These are phyloP conservation scores for Corythaixoides concolor DNA, from an alignment of 2,113 vertebrate genomes.

Conservation along the genomic window DNA sequence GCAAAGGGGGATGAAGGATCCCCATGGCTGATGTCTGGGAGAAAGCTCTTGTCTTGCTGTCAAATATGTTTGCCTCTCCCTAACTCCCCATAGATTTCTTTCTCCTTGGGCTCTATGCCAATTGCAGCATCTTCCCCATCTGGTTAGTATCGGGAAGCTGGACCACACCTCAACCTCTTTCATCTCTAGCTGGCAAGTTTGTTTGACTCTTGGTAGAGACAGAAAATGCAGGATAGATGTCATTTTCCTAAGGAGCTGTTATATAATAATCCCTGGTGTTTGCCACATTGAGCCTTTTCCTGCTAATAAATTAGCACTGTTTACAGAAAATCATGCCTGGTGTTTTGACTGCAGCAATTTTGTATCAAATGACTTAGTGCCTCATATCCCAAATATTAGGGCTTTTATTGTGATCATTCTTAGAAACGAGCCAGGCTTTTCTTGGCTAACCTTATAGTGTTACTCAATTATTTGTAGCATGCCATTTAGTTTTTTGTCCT, in stretches of 20 bases:
- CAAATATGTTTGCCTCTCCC: background rate
- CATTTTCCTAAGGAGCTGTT: background rate
- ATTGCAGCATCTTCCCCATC: slow-evolving; percentile 14
- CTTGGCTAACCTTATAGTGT: background rate
- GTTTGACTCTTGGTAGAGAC: background rate
- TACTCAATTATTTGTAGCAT: background rate
- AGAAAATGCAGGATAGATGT: background rate
- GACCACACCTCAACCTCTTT: background rate
- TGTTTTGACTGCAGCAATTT: background rate
- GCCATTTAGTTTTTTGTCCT: background rate
- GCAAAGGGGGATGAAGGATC: slow-evolving; percentile 25
- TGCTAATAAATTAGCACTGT: background rate
- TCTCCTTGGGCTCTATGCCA: slow-evolving; percentile 51
- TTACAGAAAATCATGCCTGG: background rate
- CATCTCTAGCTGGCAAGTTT: background rate
- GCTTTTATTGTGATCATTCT: background rate
- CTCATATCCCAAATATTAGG: background rate
- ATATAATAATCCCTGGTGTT: background rate
- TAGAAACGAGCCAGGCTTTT: background rate
- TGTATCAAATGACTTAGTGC: background rate
- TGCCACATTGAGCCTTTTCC: background rate
- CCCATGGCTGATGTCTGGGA: slow-evolving; percentile 5
- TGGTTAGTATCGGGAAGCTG: background rate
- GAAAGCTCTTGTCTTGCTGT: slow-evolving; percentile 43
- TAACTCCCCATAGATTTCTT: background rate